Evolutionary conservation across 2,888 invertebrate species (phyloP).

Genomic region (Agrotis puta): DNA sequence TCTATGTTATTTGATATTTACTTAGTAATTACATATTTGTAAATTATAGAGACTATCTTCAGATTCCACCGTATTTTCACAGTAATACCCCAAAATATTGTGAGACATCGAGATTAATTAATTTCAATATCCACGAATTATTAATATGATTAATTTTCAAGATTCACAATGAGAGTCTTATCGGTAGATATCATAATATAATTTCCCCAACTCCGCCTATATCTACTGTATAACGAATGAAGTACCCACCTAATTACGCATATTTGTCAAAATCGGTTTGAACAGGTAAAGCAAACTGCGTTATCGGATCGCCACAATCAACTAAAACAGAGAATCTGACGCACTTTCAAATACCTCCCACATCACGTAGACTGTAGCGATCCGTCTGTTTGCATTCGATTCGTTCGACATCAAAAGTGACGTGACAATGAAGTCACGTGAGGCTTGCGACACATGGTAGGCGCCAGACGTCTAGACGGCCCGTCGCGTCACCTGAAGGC

Average conservation of each 20-base stretch:
- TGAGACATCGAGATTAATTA: neutral
- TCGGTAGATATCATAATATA: conserved; percentile 13
- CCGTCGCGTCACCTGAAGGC: conserved; percentile 84
- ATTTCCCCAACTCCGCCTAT: conserved; percentile 15
- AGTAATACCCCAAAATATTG: conserved; percentile 9
- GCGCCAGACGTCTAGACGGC: conserved; percentile 85
- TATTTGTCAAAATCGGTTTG: conserved; percentile 14
- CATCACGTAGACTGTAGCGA: conserved; percentile 6
- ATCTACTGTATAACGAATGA: conserved; percentile 14
- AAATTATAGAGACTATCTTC: neutral
- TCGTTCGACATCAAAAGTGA: conserved; percentile 47
- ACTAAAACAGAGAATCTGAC: conserved; percentile 10
- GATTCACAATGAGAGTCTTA: conserved; percentile 4
- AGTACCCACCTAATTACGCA: neutral
- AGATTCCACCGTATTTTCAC: conserved; percentile 13
- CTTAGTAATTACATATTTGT: neutral
- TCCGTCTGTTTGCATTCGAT: conserved; percentile 35
- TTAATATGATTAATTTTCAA: conserved; percentile 18
- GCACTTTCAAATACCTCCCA: conserved; percentile 12
- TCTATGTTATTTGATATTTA: neutral
- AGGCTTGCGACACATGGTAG: conserved; percentile 77
- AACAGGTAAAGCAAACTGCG: conserved; percentile 5
- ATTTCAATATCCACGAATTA: conserved; percentile 4
- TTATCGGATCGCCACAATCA: neutral
- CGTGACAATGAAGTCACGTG: conserved; percentile 66